These are phyloP conservation scores for Nycteola revayana DNA, from an alignment of 2,888 invertebrate genomes.

Conservation along the genomic window DNA sequence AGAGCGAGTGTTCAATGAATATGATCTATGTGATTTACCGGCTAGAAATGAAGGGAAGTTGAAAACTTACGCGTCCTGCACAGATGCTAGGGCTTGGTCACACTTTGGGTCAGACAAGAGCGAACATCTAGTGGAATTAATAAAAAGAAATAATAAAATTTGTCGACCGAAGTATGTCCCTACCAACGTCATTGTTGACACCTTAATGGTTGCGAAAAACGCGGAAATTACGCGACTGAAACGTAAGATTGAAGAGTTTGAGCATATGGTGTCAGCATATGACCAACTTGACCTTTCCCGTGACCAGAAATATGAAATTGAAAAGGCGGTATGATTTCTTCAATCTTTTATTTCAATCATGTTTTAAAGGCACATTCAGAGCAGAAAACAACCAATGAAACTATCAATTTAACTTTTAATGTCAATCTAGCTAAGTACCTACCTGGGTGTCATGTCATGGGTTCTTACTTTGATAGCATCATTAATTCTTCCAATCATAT, in stretches of 20 bases:
- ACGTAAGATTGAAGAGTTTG: slow-evolving; percentile 70
- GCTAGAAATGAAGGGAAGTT: slow-evolving; percentile 78
- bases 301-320: slow-evolving; percentile 70
- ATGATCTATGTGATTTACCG: slow-evolving; percentile 68
- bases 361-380: too few relatives aligned
- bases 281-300: slow-evolving; percentile 67
- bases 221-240: slow-evolving; percentile 72
- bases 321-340: slow-evolving; percentile 58
- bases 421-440: too few relatives aligned
- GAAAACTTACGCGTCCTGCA: slow-evolving; percentile 79
- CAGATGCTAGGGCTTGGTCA: slow-evolving; percentile 82
- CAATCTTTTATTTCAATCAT: too few relatives aligned
- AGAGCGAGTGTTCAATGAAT: slow-evolving; percentile 72
- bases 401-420: too few relatives aligned
- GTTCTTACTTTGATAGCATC: too few relatives aligned
- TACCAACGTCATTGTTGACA: slow-evolving; percentile 68
- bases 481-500: too few relatives aligned
- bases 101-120: slow-evolving; percentile 77
- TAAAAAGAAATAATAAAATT: slow-evolving; percentile 68
- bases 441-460: too few relatives aligned
- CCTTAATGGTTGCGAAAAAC: slow-evolving; percentile 72
- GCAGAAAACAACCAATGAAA: too few relatives aligned
- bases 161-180: slow-evolving; percentile 66
- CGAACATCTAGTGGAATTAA: slow-evolving; percentile 80
- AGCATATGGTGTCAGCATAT: slow-evolving; percentile 65